Evolutionary conservation across 2,888 invertebrate genomes (phyloP).

Genomic region (Esperia sulphurella): DNA sequence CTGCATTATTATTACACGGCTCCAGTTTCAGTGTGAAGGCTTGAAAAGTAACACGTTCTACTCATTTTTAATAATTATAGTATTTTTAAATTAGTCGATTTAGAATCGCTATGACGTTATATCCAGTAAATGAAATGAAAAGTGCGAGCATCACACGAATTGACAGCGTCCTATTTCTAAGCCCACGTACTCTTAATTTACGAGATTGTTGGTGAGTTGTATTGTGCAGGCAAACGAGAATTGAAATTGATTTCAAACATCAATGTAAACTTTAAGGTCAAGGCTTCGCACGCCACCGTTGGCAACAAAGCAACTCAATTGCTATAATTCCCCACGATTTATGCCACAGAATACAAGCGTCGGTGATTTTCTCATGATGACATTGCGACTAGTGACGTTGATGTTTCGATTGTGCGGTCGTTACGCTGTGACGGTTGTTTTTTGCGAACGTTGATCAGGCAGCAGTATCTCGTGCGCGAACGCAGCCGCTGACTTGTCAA

Average conservation of each 20-base stretch:
- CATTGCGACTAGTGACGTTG: constrained; percentile 38
- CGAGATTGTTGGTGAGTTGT: constrained; percentile 43
- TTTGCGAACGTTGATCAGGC: constrained; percentile 46
- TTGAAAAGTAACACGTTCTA: not conserved
- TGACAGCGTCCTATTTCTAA: constrained; percentile 20
- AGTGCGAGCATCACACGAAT: constrained; percentile 32
- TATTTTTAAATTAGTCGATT: not conserved
- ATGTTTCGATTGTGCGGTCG: constrained; percentile 45
- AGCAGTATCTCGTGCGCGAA: constrained; percentile 10
- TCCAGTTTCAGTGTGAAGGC: constrained; percentile 17
- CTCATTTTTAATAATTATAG: not conserved
- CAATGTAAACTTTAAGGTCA: constrained; percentile 7
- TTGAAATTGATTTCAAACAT: constrained; percentile 3
- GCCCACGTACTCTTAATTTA: constrained; percentile 25
- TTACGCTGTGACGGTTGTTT: constrained; percentile 41
- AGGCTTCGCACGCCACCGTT: constrained; percentile 5
- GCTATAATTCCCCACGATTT: constrained; percentile 10
- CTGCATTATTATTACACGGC: constrained; percentile 29
- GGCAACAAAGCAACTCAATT: constrained; percentile 8
- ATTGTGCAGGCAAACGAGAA: not conserved
- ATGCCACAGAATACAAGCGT: constrained; percentile 14
- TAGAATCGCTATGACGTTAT: constrained; percentile 11
- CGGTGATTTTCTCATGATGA: constrained; percentile 27
- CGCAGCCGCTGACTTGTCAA: constrained; percentile 23
- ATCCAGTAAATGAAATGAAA: constrained; percentile 27